Percentiles rank a stretch among this genome's conserved stretches.
Conservation (phyloP, 2,113 vertebrate genomes). For the Ramphastos sulfuratus region DNA sequence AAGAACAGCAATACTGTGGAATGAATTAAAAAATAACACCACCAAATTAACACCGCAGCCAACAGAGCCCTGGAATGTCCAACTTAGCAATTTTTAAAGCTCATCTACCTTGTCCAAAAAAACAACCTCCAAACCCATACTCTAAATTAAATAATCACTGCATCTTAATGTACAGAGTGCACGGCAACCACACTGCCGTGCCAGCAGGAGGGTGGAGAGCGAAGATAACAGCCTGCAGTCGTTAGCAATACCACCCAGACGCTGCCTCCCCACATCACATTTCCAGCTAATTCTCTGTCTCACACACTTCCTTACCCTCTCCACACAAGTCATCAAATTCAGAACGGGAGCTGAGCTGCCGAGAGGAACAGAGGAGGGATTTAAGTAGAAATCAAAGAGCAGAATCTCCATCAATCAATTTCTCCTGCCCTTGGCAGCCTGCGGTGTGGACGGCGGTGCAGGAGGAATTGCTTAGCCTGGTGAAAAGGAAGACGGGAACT, state of each 20-base stretch:
- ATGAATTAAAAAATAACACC: not conserved
- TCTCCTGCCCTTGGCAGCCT: not conserved
- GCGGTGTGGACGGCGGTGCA: rapidly evolving
- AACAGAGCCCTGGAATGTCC: not conserved
- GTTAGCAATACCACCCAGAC: not conserved
- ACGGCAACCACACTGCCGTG: not conserved
- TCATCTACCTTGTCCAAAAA: not conserved
- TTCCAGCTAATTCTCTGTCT: constrained; percentile 10
- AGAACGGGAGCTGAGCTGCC: not conserved
- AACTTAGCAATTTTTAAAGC: not conserved
- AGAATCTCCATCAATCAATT: constrained; percentile 1
- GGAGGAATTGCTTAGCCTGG: not conserved
- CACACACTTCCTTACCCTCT: not conserved
- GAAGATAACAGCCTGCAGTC: not conserved
- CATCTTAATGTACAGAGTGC: not conserved
- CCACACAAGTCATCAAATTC: not conserved
- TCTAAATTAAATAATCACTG: not conserved
- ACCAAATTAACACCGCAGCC: not conserved
- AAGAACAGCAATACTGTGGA: not conserved
- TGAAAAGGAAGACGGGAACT: not conserved
- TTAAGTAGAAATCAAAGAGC: constrained; percentile 25
- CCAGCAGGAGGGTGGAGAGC: rapidly evolving
- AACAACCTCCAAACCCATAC: not conserved
- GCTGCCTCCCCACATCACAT: not conserved
- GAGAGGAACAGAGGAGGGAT: not conserved